Conservation (phyloP, 1,140 invertebrate genomes). For the Drosophila pachea region DNA sequence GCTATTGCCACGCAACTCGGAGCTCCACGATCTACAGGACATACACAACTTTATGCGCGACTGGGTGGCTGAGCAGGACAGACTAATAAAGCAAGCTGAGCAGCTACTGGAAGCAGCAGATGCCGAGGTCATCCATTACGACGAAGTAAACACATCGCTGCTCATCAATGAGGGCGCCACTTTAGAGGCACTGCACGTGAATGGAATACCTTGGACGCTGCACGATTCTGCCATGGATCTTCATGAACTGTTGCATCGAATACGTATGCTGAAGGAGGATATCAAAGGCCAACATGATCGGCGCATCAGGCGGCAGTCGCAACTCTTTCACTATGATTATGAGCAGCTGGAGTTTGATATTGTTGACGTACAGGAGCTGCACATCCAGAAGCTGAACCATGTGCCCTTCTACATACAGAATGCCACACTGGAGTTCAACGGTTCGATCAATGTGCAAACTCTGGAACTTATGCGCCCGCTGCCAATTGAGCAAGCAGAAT, state of each 20-base stretch:
- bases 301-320: slow-evolving; percentile 43
- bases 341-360: slow-evolving; percentile 58
- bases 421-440: slow-evolving; percentile 50
- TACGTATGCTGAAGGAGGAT: slow-evolving; percentile 41
- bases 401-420: slow-evolving; percentile 59
- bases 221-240: slow-evolving; percentile 48
- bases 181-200: slow-evolving; percentile 52
- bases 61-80: slow-evolving; percentile 65
- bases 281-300: neutral
- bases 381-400: slow-evolving; percentile 57
- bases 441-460: slow-evolving; percentile 48
- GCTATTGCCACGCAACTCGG: slow-evolving; percentile 62
- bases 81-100: slow-evolving; percentile 26
- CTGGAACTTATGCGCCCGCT: slow-evolving; percentile 43
- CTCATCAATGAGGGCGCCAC: slow-evolving; percentile 44
- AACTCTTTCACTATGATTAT: slow-evolving; percentile 45
- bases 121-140: neutral
- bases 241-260: slow-evolving; percentile 43
- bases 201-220: slow-evolving; percentile 53
- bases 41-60: slow-evolving; percentile 66
- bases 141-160: slow-evolving; percentile 43
- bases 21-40: slow-evolving; percentile 69
- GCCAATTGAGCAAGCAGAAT: slow-evolving; percentile 3
- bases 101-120: slow-evolving; percentile 11
- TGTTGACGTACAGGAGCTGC: slow-evolving; percentile 41